Percentiles rank a stretch among this genome's conserved stretches.
Evolutionary conservation across 2,888 invertebrate species (phyloP).

Genomic region (Dichetophora obliterata): DNA sequence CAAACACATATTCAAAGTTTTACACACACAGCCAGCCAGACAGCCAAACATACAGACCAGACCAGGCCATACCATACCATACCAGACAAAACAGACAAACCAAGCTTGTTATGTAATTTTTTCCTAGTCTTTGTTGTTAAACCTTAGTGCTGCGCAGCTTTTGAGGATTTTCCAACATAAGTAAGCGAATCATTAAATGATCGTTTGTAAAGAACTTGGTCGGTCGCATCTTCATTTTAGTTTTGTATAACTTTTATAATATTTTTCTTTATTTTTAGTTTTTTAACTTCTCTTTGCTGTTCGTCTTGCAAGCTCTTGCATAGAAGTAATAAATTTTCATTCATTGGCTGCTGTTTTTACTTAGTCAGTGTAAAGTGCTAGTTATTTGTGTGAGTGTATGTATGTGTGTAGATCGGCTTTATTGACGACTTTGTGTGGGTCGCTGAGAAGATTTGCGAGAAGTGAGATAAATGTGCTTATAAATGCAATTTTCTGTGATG

Average conservation of each 20-base stretch:
- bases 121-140: constrained; percentile 35
- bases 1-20: constrained; percentile 17
- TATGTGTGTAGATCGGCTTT: background rate
- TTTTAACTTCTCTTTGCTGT: background rate
- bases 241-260: background rate
- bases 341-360: constrained; percentile 15
- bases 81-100: background rate
- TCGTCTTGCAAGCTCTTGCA: background rate
- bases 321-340: constrained; percentile 15
- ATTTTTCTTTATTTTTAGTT: background rate
- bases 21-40: constrained; percentile 15
- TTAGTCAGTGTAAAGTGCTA: background rate
- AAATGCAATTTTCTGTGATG: background rate
- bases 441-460: background rate
- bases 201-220: constrained; percentile 39
- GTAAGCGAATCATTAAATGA: constrained; percentile 22
- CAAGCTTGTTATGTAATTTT: constrained; percentile 30
- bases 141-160: background rate
- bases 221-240: background rate
- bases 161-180: constrained; percentile 29
- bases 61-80: too few species aligned
- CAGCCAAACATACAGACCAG: background rate
- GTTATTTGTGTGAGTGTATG: background rate
- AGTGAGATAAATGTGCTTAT: background rate
- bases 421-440: background rate